Conservation (phyloP, 2,113 vertebrate genomes). For the Delphinapterus leucas region DNA sequence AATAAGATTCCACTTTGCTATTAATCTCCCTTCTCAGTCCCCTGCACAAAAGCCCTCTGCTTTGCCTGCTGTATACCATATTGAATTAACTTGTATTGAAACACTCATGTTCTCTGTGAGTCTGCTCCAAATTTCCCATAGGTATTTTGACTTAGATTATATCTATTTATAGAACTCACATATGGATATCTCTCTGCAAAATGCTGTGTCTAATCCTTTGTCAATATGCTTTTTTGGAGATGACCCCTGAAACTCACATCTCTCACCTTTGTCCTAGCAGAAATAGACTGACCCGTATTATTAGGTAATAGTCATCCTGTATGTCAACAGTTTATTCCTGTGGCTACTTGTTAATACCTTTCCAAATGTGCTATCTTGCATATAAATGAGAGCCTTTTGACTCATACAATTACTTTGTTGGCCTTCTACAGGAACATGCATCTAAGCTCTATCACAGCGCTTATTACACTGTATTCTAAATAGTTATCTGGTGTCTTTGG, state of each 20-base stretch:
- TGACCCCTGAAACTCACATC: neutral
- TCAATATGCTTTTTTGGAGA: neutral
- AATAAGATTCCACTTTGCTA: conserved; percentile 64
- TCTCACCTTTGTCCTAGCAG: neutral
- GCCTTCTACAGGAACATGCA: neutral
- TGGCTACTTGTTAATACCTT: neutral
- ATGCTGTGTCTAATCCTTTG: neutral
- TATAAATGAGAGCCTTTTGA: neutral
- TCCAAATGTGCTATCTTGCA: neutral
- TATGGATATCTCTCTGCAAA: neutral
- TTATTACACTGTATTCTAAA: neutral
- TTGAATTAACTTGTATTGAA: conserved; percentile 64
- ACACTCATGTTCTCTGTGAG: neutral
- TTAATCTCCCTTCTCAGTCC: conserved; percentile 44
- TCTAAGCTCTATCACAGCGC: neutral
- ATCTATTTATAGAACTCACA: neutral
- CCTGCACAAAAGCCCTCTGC: neutral
- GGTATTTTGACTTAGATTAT: conserved; percentile 39
- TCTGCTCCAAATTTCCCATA: conserved; percentile 23
- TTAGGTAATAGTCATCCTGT: neutral
- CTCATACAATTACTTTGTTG: neutral
- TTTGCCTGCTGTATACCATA: conserved; percentile 59
- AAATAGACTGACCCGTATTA: neutral
- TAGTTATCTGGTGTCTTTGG: neutral
- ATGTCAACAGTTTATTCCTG: neutral